These are phyloP conservation scores for Bombylius major DNA, from an alignment of 2,888 invertebrate genomes.

Conservation along the genomic window DNA sequence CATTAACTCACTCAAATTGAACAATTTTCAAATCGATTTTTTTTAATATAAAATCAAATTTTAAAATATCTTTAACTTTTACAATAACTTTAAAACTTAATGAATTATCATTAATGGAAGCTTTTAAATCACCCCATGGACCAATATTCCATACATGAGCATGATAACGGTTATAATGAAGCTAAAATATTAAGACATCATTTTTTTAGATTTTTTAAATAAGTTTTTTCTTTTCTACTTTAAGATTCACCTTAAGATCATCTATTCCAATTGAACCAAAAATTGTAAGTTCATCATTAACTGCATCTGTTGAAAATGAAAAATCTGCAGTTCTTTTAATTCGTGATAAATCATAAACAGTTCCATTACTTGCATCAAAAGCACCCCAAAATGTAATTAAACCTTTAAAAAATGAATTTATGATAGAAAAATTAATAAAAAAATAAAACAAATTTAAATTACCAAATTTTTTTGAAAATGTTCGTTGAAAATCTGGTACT, in stretches of 20 bases:
- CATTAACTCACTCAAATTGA: slow-evolving; percentile 1
- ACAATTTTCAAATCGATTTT: background rate
- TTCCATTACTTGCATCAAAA: slow-evolving; percentile 4
- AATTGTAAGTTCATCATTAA: background rate
- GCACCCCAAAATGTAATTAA: slow-evolving; percentile 5
- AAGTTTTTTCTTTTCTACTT: background rate
- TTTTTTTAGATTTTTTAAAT: background rate
- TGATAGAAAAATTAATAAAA: background rate
- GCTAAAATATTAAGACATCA: background rate
- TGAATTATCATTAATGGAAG: background rate
- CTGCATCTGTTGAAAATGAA: background rate
- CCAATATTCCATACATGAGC: slow-evolving; percentile 6
- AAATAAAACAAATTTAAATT: background rate
- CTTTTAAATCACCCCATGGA: slow-evolving; percentile 2
- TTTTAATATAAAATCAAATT: slow-evolving; percentile 1
- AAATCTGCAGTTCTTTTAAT: slow-evolving; percentile 1
- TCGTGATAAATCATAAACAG: background rate
- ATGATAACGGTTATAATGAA: slow-evolving; percentile 1
- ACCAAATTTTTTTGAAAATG: slow-evolving; percentile 8
- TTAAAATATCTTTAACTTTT: background rate
- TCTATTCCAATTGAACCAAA: slow-evolving; percentile 5
- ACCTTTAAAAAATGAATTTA: background rate
- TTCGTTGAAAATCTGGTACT: slow-evolving; percentile 2
- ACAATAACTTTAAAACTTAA: background rate
- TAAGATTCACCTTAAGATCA: background rate